These are phyloP conservation scores for Ctenochaetus hawaiiensis DNA, from an alignment of 2,797 vertebrate genomes.

Conservation along the genomic window DNA sequence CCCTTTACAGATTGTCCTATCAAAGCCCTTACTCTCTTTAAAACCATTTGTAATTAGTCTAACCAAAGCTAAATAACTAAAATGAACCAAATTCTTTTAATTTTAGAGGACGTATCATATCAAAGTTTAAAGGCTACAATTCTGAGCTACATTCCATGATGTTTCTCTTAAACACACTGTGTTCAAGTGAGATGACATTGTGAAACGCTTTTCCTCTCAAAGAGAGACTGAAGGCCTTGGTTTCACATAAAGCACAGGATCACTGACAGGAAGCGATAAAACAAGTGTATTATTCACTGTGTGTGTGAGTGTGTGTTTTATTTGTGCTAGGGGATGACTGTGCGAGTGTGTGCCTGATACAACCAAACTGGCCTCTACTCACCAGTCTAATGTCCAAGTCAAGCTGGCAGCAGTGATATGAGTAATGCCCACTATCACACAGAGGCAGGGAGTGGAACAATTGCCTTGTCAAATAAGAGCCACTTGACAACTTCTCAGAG, in stretches of 20 bases:
- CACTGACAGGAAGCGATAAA: slow-evolving; percentile 64
- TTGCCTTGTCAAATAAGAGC: slow-evolving; percentile 72
- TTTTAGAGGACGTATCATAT: slow-evolving; percentile 6
- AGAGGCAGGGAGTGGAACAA: slow-evolving; percentile 65
- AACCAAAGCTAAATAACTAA: slow-evolving; percentile 12
- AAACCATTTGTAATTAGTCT: slow-evolving; percentile 16
- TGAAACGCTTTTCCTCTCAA: background rate
- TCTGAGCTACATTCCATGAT: slow-evolving; percentile 15
- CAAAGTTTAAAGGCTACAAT: slow-evolving; percentile 16
- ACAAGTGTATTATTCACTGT: slow-evolving; percentile 48
- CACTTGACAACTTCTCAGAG: slow-evolving; percentile 71
- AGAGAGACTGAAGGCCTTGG: slow-evolving; percentile 32
- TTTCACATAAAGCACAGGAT: slow-evolving; percentile 48
- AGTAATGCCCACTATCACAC: slow-evolving; percentile 74
- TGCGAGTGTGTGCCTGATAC: slow-evolving; percentile 23
- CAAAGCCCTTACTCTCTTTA: background rate
- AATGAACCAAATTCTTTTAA: slow-evolving; percentile 10
- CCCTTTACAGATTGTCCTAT: slow-evolving; percentile 33
- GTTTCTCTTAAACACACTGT: slow-evolving; percentile 15
- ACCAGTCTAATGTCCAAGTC: slow-evolving; percentile 61
- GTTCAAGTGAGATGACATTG: slow-evolving; percentile 17
- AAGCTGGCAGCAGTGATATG: slow-evolving; percentile 71
- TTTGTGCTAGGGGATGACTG: slow-evolving; percentile 30
- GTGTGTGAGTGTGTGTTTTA: slow-evolving; percentile 1
- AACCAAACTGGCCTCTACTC: slow-evolving; percentile 58